phyloP scores from a whole-genome alignment of 2,797 vertebrate genomes.

The Austrolebias charrua region DNA sequence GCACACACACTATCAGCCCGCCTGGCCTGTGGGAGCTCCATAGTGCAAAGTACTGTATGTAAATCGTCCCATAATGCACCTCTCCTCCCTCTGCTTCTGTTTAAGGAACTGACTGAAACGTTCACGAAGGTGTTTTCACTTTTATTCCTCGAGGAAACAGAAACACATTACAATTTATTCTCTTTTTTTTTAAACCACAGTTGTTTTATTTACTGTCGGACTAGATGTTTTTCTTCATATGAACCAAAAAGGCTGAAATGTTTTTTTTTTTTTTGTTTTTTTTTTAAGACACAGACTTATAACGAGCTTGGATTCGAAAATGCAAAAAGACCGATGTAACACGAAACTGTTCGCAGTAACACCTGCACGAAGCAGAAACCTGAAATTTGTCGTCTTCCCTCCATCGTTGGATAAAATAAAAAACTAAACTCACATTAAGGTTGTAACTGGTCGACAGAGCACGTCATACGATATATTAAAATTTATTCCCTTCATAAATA shows the following conservation, averaged over 20 bases:
- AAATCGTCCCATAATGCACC: constrained; percentile 77
- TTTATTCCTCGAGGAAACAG: constrained; percentile 21
- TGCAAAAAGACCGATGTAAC: no score
- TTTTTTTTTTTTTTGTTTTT: no score
- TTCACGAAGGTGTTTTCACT: no score
- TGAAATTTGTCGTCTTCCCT: constrained; percentile 48
- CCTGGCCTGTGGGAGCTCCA: constrained; percentile 67
- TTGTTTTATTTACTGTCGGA: constrained; percentile 19
- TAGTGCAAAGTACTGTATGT: constrained; percentile 85
- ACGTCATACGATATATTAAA: constrained; percentile 85
- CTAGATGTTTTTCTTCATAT: constrained; percentile 36
- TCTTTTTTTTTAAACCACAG: constrained; percentile 67
- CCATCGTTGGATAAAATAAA: constrained; percentile 35
- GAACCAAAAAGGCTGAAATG: constrained; percentile 23
- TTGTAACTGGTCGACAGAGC: constrained; percentile 76
- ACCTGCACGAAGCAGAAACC: constrained; percentile 77
- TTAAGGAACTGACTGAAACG: constrained; percentile 60
- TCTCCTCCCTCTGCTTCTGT: constrained; percentile 62
- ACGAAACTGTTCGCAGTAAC: constrained; percentile 74
- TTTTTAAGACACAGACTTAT: constrained; percentile 31
- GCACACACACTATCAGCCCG: constrained; percentile 72
- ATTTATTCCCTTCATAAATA: constrained; percentile 85
- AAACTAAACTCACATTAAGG: constrained; percentile 59
- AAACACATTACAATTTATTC: constrained; percentile 38
- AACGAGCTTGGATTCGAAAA: constrained; percentile 22